Percentiles rank a stretch among this genome's conserved stretches.
Conservation (phyloP, 2,797 vertebrate species). For the Gastrophryne carolinensis region DNA sequence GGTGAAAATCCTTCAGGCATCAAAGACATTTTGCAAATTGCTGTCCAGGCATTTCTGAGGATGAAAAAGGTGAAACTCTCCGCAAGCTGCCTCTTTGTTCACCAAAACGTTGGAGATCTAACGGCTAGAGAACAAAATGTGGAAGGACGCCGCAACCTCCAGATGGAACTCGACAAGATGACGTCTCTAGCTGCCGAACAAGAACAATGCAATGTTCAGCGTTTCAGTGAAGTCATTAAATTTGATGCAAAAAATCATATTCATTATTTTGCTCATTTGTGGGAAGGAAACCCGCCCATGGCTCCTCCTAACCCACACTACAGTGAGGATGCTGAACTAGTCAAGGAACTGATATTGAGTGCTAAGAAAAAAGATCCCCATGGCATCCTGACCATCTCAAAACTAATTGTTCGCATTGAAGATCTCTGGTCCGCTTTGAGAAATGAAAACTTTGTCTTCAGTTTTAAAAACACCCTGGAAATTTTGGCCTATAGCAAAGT, state of each 20-base stretch:
- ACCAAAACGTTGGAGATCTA: constrained; percentile 67
- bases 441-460: constrained; percentile 75
- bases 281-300: constrained; percentile 74
- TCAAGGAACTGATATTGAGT: constrained; percentile 65
- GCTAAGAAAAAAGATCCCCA: constrained; percentile 41
- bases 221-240: constrained; percentile 68
- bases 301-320: constrained; percentile 74
- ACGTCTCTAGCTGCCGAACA: constrained; percentile 63
- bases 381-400: constrained; percentile 57
- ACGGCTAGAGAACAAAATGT: constrained; percentile 62
- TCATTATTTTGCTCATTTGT: constrained; percentile 72
- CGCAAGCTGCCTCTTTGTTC: constrained; percentile 66
- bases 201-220: constrained; percentile 56
- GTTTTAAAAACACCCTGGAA: constrained; percentile 72
- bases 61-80: constrained; percentile 63
- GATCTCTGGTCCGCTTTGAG: constrained; percentile 71
- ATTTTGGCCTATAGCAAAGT: constrained; percentile 65
- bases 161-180: constrained; percentile 67
- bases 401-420: constrained; percentile 61
- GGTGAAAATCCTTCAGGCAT: constrained; percentile 70
- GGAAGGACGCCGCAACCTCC: constrained; percentile 59
- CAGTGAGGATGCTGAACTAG: constrained; percentile 66
- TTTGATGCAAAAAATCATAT: constrained; percentile 71
- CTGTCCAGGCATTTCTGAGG: constrained; percentile 69
- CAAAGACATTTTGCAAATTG: constrained; percentile 68